Evolutionary conservation across 1,140 invertebrate species (phyloP), one percentile per base, ranked within the genome.

Genomic region (Hirudo medicinalis): DNA sequence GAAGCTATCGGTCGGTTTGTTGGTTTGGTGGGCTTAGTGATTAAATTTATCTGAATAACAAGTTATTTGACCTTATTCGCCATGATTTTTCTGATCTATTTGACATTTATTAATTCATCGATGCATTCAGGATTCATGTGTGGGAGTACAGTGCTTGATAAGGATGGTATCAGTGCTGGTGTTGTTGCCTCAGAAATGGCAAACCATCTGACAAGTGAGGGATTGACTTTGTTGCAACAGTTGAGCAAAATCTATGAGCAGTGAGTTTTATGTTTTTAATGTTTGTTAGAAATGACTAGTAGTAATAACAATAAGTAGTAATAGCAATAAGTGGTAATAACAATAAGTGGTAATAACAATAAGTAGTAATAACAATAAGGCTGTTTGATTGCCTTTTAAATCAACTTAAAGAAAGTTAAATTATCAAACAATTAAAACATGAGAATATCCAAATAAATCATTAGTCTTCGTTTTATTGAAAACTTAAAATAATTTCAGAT

Each of bases 81-180:
- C n/a, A n/a, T n/a, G n/a, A n/a, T n/a, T 36, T 27, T 32, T 29
- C 22, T 17, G 6, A 43, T 70, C 20, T 32, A 32, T 15, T 63
- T 15, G 8, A 63, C 20, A 25, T 32, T 25, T 25, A 63, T 32
- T 32, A 63, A 63, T 32, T 70, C 13, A 43, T 32, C 25, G 15
- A 8, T 68, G 22, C 27, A 19, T 72, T 27, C 72, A 80, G 94
- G 94, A 17, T 99, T 92, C 80, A 98, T 99, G 94, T 91, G 91
- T 79, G 89, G 89, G 0, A 86, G 86, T 0, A 83, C 72, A 55
- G 80, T 97, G 2, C 83, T 94, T 3, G 96, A 99, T 78, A 99
- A 99, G 80, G 96, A 99, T 84, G 96, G 95, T 0, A 86, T 99
- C 17, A 89, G 88, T 57, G 93, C 93, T 0, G 90, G 89, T 0